Evolutionary conservation across 1,140 invertebrate genomes (phyloP), one percentile per base, ranked within the genome.

Genomic region (Caenorhabditis tropicalis): DNA sequence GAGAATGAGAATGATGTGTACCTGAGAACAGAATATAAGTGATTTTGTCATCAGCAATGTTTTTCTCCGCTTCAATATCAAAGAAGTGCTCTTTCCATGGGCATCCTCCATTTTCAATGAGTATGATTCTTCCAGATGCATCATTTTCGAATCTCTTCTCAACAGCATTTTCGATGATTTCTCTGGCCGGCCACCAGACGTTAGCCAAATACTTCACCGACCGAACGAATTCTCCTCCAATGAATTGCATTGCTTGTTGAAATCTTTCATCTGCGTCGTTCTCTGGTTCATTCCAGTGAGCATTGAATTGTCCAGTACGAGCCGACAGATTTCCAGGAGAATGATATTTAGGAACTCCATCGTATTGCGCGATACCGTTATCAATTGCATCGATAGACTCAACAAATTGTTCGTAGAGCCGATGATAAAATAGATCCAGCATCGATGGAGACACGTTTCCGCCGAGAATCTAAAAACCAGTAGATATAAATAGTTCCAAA

Each of bases 361-460:
- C 94, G 91, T 92, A 94, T 92, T 95, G 95, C 0, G 24, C 87
- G 31, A 98, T 93, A 24, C 97, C 97, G 93, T 99, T 99, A 91
- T 99, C 98, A 83, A 98, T 95, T 6, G 94, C 97, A 93, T 99
- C 98, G 83, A 99, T 93, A 93, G 98, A 97, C 92, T 96, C 94
- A 24, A 99, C 94, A 84, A 99, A 95, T 79, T 93, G 93, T 84
- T 96, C 94, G 92, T 99, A 99, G 0, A 99, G 93, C 91, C 95
- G 94, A 82, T 94, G 93, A 90, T 94, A 98, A n/a, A 97, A 92
- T 10, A 92, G 36, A 43, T 31, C 39, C 12, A 65, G 21, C 39
- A 74, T 83, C 2, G 43, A 39, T 39, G 58, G 27, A 21, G 46
- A 1, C 0, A 58, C 81, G 5, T 53, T 82, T 36, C 48, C 81